Conservation (phyloP, 2,888 invertebrate genomes). For the Acanthoscelides obtectus region DNA sequence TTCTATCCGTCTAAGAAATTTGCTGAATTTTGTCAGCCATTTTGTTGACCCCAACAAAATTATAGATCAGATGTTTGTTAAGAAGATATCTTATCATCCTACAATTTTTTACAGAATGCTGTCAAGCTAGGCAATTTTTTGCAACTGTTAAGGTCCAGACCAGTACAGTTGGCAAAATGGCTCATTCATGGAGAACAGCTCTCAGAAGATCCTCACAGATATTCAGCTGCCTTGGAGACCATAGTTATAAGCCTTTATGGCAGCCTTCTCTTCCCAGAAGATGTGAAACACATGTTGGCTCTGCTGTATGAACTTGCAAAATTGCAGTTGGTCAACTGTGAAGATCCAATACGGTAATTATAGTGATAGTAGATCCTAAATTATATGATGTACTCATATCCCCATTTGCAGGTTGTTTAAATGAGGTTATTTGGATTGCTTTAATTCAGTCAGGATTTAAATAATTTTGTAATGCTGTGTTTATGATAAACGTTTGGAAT, state of each 20-base stretch:
- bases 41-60: too few species aligned
- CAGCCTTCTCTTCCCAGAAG: slow-evolving; percentile 69
- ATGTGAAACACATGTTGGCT: slow-evolving; percentile 63
- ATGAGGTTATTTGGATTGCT: too few species aligned
- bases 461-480: too few species aligned
- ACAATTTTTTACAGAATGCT: slow-evolving; percentile 48
- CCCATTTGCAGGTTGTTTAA: too few species aligned
- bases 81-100: too few species aligned
- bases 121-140: slow-evolving; percentile 66
- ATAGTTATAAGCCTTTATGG: slow-evolving; percentile 66
- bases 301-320: slow-evolving; percentile 64
- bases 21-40: too few species aligned
- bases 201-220: slow-evolving; percentile 35
- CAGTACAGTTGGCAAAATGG: slow-evolving; percentile 65
- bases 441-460: too few species aligned
- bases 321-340: slow-evolving; percentile 65
- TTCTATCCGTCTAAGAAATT: too few species aligned
- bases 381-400: too few species aligned
- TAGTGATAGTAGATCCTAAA: too few species aligned
- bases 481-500: too few species aligned
- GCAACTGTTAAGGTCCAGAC: slow-evolving; percentile 62
- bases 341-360: slow-evolving; percentile 58
- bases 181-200: slow-evolving; percentile 63
- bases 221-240: slow-evolving; percentile 50
- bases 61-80: too few species aligned